A percentile compares a stretch with the other conserved stretches of the same genome.
Conservation (phyloP, 2,888 invertebrate species). For the Heliconius ismenius region DNA sequence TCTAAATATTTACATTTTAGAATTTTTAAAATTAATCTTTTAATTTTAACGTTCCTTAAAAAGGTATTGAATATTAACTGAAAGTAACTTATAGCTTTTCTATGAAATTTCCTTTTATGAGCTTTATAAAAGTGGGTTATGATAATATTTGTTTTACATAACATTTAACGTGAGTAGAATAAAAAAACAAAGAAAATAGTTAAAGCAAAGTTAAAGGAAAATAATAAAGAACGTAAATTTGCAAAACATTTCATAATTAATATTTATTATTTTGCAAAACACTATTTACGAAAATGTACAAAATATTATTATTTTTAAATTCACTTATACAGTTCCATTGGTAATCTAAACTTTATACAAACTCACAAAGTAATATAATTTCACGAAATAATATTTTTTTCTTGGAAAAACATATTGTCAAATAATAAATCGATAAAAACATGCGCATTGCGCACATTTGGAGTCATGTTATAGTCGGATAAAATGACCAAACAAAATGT, state of each 20-base stretch:
- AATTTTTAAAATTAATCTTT: too few relatives aligned
- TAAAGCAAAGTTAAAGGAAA: background rate
- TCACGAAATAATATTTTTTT: background rate
- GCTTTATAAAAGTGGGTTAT: background rate
- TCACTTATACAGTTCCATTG: background rate
- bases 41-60: background rate
- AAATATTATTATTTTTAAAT: background rate
- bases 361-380: background rate
- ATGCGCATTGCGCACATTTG: slow-evolving; percentile 1
- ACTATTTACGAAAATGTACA: background rate
- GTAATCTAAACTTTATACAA: background rate
- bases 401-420: background rate
- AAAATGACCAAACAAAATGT: background rate
- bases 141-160: background rate
- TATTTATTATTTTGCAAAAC: background rate
- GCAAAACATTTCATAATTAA: too few relatives aligned
- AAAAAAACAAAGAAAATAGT: background rate
- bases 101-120: background rate
- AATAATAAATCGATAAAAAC: slow-evolving; percentile 8
- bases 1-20: too few relatives aligned
- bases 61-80: background rate
- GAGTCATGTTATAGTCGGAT: slow-evolving; percentile 6
- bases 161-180: background rate
- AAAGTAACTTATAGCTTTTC: background rate
- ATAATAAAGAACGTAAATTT: too few relatives aligned